phyloP scores from a whole-genome alignment of 2,888 invertebrate species.

The Drosophila putrida region DNA sequence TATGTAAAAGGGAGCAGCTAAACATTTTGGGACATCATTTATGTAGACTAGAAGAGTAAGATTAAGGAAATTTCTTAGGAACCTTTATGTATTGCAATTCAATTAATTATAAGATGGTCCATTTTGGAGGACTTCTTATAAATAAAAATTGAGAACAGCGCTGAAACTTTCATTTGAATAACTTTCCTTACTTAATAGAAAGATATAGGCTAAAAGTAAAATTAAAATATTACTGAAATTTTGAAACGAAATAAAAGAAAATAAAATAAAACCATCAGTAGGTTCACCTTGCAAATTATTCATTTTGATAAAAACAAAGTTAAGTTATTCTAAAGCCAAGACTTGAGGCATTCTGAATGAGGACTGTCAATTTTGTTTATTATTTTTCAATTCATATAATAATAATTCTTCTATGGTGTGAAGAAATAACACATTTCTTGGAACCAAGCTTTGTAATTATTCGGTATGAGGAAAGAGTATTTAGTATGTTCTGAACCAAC shows the following conservation, averaged over 20 bases:
- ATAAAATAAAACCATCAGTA: not conserved
- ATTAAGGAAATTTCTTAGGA: not conserved
- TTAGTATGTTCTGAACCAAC: not conserved
- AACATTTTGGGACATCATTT: slow-evolving; percentile 7
- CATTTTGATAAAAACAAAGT: not conserved
- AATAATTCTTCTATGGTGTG: not conserved
- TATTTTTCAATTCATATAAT: not conserved
- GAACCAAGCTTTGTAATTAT: not conserved
- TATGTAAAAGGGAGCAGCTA: slow-evolving; percentile 4
- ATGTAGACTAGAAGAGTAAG: not conserved
- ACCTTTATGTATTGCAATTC: not conserved
- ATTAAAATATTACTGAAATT: too few relatives aligned
- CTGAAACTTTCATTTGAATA: not conserved
- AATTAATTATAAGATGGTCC: slow-evolving; percentile 1
- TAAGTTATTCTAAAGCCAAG: not conserved
- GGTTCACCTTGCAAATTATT: not conserved
- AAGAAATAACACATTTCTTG: not conserved
- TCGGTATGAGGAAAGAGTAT: slow-evolving; percentile 10
- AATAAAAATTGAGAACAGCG: too few relatives aligned
- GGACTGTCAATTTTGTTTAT: not conserved
- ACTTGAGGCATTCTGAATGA: not conserved
- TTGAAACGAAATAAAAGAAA: not conserved
- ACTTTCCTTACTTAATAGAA: too few relatives aligned
- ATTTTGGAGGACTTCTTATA: too few relatives aligned
- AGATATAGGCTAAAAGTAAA: too few relatives aligned